Evolutionary conservation across 1,140 invertebrate species (phyloP).

Genomic region (Cydia amplana): DNA sequence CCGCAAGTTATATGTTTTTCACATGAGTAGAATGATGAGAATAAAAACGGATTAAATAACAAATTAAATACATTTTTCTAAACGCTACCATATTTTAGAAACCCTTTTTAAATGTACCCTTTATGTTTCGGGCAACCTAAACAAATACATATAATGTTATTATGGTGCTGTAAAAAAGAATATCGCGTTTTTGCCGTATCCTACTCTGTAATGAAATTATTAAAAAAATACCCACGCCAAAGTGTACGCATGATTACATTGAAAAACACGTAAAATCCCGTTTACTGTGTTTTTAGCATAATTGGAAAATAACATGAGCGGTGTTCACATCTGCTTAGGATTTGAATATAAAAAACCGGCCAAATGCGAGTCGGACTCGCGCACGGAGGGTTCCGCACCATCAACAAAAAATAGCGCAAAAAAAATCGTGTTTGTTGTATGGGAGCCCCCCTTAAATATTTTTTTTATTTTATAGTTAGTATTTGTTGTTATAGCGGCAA

Average conservation of each 20-base stretch:
- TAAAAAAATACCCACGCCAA: neutral
- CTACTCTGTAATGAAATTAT: conserved; percentile 27
- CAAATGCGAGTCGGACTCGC: no score
- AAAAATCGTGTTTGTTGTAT: no score
- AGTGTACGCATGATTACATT: conserved; percentile 11
- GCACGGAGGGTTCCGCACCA: no score
- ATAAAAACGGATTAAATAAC: neutral
- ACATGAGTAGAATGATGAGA: neutral
- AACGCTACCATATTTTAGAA: conserved; percentile 33
- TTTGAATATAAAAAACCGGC: conserved; percentile 1
- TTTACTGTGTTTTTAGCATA: conserved; percentile 16
- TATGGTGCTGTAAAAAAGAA: conserved; percentile 34
- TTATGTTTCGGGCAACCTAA: conserved; percentile 55
- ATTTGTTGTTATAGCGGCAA: no score
- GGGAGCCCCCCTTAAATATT: no score
- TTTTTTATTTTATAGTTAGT: no score
- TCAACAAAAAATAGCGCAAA: no score
- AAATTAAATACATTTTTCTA: neutral
- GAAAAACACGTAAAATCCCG: conserved; percentile 1
- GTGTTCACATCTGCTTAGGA: neutral
- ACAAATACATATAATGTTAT: conserved; percentile 52
- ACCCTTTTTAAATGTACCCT: conserved; percentile 42
- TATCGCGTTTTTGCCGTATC: conserved; percentile 35
- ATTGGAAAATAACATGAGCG: neutral
- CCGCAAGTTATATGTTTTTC: neutral